These are phyloP conservation scores for Rhorus exstirpatorius DNA, from an alignment of 2,888 invertebrate species.

Conservation along the genomic window DNA sequence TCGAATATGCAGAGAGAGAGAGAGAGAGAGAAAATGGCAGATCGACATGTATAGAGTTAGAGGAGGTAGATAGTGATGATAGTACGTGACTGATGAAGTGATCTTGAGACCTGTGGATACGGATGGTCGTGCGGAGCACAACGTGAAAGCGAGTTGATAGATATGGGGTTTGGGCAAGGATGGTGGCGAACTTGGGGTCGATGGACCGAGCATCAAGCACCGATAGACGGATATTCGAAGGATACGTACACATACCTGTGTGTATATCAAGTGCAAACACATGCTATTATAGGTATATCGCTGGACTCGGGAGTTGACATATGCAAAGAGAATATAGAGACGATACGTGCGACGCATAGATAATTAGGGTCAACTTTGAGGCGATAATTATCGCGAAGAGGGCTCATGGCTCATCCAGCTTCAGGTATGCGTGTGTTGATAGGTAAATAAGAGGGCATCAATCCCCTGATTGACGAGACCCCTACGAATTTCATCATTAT, in stretches of 20 bases:
- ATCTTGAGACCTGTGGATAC: constrained; percentile 62
- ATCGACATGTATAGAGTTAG: constrained; percentile 31
- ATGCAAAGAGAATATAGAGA: constrained; percentile 18
- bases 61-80: constrained; percentile 27
- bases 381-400: constrained; percentile 40
- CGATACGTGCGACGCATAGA: constrained; percentile 44
- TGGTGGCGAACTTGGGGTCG: constrained; percentile 32
- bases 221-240: constrained; percentile 40
- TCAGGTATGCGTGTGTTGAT: constrained; percentile 19
- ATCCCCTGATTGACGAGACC: constrained; percentile 40
- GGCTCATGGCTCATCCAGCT: neutral
- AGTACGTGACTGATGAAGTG: constrained; percentile 64
- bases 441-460: constrained; percentile 44
- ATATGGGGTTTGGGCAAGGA: constrained; percentile 13
- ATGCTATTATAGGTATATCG: constrained; percentile 15
- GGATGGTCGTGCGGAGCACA: neutral
- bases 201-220: constrained; percentile 30
- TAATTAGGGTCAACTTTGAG: constrained; percentile 58
- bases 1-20: constrained; percentile 42
- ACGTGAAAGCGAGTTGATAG: constrained; percentile 28
- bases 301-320: constrained; percentile 34
- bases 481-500: constrained; percentile 15
- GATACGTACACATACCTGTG: constrained; percentile 1
- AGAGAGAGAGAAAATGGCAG: too few species aligned
- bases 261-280: constrained; percentile 31